phyloP scores from a whole-genome alignment of 2,888 invertebrate species.

The Neoscelio sp. region DNA sequence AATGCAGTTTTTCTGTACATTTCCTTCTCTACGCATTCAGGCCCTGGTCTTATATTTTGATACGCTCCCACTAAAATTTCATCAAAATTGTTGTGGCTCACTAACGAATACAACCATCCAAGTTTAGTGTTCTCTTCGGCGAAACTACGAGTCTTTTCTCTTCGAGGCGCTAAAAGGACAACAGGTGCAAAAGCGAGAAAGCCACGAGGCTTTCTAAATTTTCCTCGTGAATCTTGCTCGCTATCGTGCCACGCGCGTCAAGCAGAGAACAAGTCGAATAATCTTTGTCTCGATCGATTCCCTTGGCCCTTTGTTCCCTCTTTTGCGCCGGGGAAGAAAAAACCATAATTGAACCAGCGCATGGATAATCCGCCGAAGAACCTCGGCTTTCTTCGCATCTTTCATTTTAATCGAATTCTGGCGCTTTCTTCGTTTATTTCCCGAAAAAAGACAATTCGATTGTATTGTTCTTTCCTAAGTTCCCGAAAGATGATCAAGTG shows the following conservation, averaged over 20 bases:
- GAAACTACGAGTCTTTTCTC: conserved; percentile 22
- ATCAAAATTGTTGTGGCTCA: conserved; percentile 4
- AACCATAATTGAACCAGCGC: conserved; percentile 59
- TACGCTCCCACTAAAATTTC: conserved; percentile 15
- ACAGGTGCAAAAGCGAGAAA: conserved; percentile 57
- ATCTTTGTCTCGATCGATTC: conserved; percentile 63
- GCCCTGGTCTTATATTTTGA: background rate
- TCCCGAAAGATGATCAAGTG: conserved; percentile 37
- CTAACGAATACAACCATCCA: conserved; percentile 11
- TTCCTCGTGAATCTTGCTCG: conserved; percentile 2
- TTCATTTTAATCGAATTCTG: conserved; percentile 60
- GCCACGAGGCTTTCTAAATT: conserved; percentile 53
- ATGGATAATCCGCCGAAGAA: conserved; percentile 58
- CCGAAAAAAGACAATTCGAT: background rate
- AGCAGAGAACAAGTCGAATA: conserved; percentile 61
- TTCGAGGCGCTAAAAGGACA: conserved; percentile 34
- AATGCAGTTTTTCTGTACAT: too few species aligned
- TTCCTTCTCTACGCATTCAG: too few species aligned
- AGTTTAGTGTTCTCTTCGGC: background rate
- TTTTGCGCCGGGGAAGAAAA: conserved; percentile 28
- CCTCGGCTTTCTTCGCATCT: conserved; percentile 52
- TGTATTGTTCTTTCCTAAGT: conserved; percentile 19
- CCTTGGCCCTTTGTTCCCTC: conserved; percentile 55
- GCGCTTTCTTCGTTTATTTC: conserved; percentile 25
- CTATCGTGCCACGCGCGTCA: conserved; percentile 47